Evolutionary conservation across 2,797 vertebrate species (phyloP).

Genomic region (Cryptoblepharus egeriae): DNA sequence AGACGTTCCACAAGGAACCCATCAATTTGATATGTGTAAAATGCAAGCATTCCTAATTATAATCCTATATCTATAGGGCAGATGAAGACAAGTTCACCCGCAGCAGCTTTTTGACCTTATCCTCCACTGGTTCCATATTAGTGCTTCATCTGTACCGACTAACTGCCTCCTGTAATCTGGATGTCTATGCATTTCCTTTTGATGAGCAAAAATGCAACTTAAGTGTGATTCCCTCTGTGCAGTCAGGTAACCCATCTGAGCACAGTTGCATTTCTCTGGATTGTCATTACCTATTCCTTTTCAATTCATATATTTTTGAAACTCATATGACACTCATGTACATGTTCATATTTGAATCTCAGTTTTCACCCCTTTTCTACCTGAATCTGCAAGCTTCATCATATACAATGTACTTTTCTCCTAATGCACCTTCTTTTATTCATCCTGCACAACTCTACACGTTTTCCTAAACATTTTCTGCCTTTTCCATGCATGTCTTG

Average conservation of each 20-base stretch:
- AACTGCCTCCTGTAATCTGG: conserved; percentile 14
- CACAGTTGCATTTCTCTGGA: background rate
- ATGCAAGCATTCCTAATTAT: background rate
- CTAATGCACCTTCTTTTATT: background rate
- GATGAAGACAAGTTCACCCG: background rate
- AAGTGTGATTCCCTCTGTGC: background rate
- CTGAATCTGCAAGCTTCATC: background rate
- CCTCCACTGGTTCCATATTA: background rate
- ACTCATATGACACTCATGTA: background rate
- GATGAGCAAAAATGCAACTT: conserved; percentile 27
- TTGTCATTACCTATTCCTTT: background rate
- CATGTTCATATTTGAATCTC: background rate
- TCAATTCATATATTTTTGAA: background rate
- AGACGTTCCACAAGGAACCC: background rate
- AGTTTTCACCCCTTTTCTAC: background rate
- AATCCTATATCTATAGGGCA: conserved; percentile 12
- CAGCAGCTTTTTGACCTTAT: background rate
- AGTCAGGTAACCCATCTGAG: background rate
- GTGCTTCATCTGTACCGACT: background rate
- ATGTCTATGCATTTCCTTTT: conserved; percentile 21
- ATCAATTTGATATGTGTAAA: background rate
- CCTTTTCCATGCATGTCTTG: too few relatives aligned
- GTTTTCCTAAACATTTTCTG: background rate
- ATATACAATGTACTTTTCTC: background rate
- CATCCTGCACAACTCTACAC: background rate